Conservation (phyloP, 1,140 invertebrate genomes). For the Heterodera schachtii region DNA sequence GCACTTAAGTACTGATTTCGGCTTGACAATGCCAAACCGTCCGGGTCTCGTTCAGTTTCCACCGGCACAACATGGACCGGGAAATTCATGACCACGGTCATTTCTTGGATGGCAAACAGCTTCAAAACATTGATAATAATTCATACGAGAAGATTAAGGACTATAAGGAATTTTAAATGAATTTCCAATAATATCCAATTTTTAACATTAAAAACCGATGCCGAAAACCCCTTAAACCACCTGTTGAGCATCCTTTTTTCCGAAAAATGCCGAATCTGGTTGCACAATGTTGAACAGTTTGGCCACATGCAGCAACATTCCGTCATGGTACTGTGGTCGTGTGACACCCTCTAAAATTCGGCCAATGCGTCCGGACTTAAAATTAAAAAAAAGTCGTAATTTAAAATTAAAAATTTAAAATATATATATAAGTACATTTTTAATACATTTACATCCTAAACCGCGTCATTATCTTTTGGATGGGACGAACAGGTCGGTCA, state of each 20-base stretch:
- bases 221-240: constrained; percentile 3
- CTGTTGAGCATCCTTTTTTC: constrained; percentile 45
- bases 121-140: not conserved
- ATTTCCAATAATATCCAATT: not conserved
- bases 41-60: constrained; percentile 31
- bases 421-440: too few relatives aligned
- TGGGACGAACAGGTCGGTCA: too few relatives aligned
- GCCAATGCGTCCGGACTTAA: constrained; percentile 7
- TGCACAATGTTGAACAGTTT: constrained; percentile 49
- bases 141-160: not conserved
- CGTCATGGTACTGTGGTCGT: constrained; percentile 35
- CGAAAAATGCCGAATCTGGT: constrained; percentile 39
- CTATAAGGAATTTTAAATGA: not conserved
- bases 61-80: constrained; percentile 36
- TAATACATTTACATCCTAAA: too few relatives aligned
- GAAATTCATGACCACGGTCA: constrained; percentile 40
- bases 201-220: not conserved
- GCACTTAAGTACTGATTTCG: constrained; percentile 30
- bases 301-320: constrained; percentile 34
- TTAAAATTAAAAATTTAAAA: too few relatives aligned
- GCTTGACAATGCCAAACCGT: constrained; percentile 44
- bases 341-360: constrained; percentile 32
- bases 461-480: too few relatives aligned
- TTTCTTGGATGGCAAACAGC: constrained; percentile 36
- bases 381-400: not conserved